Percentiles rank a stretch among this genome's conserved stretches.
Conservation (phyloP, 2,888 invertebrate species). For the Aspidiotus destructor region DNA sequence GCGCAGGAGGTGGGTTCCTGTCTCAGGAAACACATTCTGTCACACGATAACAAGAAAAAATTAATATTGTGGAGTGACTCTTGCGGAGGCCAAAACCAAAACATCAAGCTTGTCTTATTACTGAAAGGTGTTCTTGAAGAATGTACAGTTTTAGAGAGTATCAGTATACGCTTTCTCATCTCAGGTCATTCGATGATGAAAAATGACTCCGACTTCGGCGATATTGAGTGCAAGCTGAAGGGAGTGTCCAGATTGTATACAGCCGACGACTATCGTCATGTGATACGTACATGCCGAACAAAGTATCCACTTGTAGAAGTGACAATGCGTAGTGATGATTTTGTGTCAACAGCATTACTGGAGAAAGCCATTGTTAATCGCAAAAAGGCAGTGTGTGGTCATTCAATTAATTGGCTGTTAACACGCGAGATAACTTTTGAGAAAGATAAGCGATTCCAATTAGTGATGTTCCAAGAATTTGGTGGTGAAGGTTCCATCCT, state of each 20-base stretch:
- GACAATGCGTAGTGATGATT: constrained; percentile 32
- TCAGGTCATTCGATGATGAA: constrained; percentile 36
- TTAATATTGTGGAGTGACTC: constrained; percentile 37
- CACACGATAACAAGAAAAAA: constrained; percentile 33
- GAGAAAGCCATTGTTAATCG: constrained; percentile 22
- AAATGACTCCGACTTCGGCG: constrained; percentile 37
- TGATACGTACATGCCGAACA: not conserved
- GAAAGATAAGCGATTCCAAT: not conserved
- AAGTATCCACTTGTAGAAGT: constrained; percentile 29
- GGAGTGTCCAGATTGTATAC: constrained; percentile 25
- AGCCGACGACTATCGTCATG: constrained; percentile 31
- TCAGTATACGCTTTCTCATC: constrained; percentile 35
- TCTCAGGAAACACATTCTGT: constrained; percentile 35
- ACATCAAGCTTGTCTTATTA: constrained; percentile 37
- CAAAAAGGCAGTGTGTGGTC: not conserved
- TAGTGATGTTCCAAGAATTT: not conserved
- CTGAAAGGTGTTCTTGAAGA: constrained; percentile 34
- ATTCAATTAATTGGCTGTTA: not conserved
- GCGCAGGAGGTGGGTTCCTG: constrained; percentile 39
- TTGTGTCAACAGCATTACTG: constrained; percentile 7
- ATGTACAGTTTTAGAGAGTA: constrained; percentile 34
- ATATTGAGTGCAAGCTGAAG: constrained; percentile 36
- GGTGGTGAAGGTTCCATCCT: not conserved
- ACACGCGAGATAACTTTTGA: not conserved
- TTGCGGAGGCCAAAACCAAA: constrained; percentile 37